These are phyloP conservation scores for Ardeotis arabs DNA, from an alignment of 2,113 vertebrate genomes.

Conservation along the genomic window DNA sequence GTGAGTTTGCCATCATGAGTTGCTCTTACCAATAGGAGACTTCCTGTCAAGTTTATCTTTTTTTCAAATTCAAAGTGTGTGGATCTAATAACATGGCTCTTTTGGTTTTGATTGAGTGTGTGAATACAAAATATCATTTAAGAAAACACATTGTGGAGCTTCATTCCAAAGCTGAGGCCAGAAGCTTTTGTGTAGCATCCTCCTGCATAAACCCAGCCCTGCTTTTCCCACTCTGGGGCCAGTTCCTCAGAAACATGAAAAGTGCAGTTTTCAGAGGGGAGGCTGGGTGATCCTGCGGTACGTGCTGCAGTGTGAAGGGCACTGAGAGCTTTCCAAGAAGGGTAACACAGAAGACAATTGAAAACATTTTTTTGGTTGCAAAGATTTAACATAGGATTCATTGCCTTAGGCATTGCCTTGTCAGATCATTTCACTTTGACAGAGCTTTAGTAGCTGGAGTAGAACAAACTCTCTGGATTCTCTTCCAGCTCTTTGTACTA, in stretches of 20 bases:
- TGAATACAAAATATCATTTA: not conserved
- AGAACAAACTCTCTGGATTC: not conserved
- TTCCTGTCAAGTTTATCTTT: not conserved
- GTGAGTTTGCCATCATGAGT: not conserved
- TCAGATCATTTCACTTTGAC: not conserved
- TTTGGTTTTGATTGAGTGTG: not conserved
- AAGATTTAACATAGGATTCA: not conserved
- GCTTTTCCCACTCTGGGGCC: not conserved
- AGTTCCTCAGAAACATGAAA: not conserved
- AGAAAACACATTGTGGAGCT: not conserved
- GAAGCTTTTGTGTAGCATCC: not conserved
- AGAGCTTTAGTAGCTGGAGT: not conserved
- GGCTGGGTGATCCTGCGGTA: not conserved
- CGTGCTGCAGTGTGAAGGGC: not conserved
- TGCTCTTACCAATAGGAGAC: not conserved
- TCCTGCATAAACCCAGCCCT: not conserved
- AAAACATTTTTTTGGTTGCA: not conserved
- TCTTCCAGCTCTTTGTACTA: not conserved
- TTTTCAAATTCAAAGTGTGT: not conserved
- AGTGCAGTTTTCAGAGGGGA: not conserved
- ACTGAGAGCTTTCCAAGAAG: not conserved
- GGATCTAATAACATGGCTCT: rapidly evolving
- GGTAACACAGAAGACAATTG: not conserved
- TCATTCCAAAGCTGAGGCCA: not conserved
- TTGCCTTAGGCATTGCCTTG: not conserved